Base-by-base conservation (phyloP, 2,888 invertebrate species). In the Folsomia manolachei region DNA sequence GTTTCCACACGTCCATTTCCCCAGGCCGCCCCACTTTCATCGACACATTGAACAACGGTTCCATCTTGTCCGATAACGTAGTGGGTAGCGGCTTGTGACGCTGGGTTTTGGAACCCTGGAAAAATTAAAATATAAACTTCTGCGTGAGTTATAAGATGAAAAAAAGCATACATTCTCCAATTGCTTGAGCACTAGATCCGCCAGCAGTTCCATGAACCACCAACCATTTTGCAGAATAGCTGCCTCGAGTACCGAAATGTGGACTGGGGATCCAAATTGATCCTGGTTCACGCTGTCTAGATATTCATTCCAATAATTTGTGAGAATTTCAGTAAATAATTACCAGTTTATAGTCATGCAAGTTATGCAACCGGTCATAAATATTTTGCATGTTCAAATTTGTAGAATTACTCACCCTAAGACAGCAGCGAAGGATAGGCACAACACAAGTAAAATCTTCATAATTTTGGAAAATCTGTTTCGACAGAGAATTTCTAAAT, bases 51-150 rank as follows among this genome's bases (percentile, higher is more conserved):
- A 18, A 76, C 78, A 19, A 78, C 72, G 0, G 39, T 63, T n/a
- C 78, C 78, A 51, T 75, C 69, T 64, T 77, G 77, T 1, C 75
- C 78, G 23, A 78, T 70, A 0, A 77, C 74, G 67, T 78, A 78
- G 63, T 78, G 77, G 18, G 77, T 66, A 14, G 77, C 60, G 0
- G 66, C 75, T 64, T 73, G 72, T 9, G 75, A 71, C 9, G 21
- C 66, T 2, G 77, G 77, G 53, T 77, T 75, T 69, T 77, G 77
- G 26, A 77, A 77, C 62, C 62, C 11, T 56, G n/a, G n/a, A n/a
- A n/a, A n/a, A n/a, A n/a, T n/a, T n/a, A n/a, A n/a, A n/a, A n/a
- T n/a, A n/a, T n/a, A n/a, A n/a, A 9, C 39, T 39, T 14, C 39
- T 39, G 14, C 39, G 39, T 9, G n/a, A n/a, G n/a, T n/a, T n/a